These are phyloP conservation scores for Eudyptes chrysolophus DNA, from an alignment of 2,113 vertebrate genomes.

Conservation along the genomic window DNA sequence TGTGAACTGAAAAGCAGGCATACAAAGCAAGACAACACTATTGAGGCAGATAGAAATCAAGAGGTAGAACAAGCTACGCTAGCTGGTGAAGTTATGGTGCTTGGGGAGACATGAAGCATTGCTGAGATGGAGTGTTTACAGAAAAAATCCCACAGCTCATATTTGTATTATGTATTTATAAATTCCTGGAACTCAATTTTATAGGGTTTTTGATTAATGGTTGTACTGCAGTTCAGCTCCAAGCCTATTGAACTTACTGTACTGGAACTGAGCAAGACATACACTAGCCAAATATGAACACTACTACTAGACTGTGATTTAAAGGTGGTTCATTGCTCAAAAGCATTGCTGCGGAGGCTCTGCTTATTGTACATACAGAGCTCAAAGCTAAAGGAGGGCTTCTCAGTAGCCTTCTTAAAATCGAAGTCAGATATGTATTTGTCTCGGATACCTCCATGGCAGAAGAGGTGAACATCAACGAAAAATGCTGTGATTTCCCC, in stretches of 20 bases:
- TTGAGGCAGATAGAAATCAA: neutral
- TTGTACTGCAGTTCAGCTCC: slow-evolving; percentile 15
- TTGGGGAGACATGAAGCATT: neutral
- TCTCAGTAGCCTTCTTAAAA: neutral
- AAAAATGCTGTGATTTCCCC: neutral
- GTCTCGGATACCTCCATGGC: neutral
- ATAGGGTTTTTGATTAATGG: slow-evolving; percentile 57
- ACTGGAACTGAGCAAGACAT: neutral
- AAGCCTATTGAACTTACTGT: slow-evolving; percentile 39
- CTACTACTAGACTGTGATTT: slow-evolving; percentile 24
- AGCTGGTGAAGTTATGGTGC: neutral
- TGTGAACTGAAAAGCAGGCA: neutral
- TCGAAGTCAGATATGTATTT: neutral
- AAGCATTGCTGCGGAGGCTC: neutral
- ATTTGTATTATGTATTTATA: slow-evolving; percentile 58
- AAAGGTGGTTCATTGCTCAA: neutral
- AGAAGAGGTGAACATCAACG: neutral
- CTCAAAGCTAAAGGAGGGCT: neutral
- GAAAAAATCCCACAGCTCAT: slow-evolving; percentile 25
- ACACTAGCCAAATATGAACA: slow-evolving; percentile 12
- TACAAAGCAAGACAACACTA: neutral
- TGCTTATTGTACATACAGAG: neutral
- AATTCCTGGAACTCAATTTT: slow-evolving; percentile 64
- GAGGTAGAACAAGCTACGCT: neutral
- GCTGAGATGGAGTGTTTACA: slow-evolving; percentile 46